phyloP scores from a whole-genome alignment of 2,797 vertebrate species.

The Carduelis carduelis region DNA sequence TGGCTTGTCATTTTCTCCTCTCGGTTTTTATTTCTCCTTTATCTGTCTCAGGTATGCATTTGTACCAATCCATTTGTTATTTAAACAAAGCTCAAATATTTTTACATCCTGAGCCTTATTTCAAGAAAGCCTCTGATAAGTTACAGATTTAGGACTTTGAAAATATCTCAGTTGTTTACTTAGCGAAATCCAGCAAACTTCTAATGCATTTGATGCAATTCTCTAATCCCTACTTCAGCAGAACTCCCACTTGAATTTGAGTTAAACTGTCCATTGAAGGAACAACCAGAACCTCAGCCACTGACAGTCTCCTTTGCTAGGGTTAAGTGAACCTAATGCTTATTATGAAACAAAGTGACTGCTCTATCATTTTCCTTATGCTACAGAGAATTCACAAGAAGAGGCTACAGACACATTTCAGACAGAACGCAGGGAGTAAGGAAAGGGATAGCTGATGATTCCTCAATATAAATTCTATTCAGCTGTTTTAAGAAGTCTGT shows the following conservation, averaged over 20 bases:
- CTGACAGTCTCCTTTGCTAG: neutral
- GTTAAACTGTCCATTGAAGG: neutral
- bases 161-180: neutral
- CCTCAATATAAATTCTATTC: neutral
- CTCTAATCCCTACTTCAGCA: neutral
- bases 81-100: neutral
- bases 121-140: neutral
- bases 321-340: neutral
- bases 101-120: neutral
- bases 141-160: neutral
- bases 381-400: neutral
- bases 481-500: neutral
- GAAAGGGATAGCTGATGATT: neutral
- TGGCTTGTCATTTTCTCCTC: slow-evolving; percentile 37
- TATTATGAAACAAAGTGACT: neutral
- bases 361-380: neutral
- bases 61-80: neutral
- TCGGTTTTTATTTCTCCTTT: neutral
- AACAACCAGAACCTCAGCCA: neutral
- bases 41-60: neutral
- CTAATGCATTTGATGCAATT: neutral
- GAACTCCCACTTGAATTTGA: neutral
- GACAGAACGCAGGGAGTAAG: neutral
- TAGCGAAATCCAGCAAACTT: neutral
- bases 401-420: neutral